These are phyloP conservation scores for Thaumetopoea pityocampa DNA, from an alignment of 1,140 invertebrate genomes.

Conservation along the genomic window DNA sequence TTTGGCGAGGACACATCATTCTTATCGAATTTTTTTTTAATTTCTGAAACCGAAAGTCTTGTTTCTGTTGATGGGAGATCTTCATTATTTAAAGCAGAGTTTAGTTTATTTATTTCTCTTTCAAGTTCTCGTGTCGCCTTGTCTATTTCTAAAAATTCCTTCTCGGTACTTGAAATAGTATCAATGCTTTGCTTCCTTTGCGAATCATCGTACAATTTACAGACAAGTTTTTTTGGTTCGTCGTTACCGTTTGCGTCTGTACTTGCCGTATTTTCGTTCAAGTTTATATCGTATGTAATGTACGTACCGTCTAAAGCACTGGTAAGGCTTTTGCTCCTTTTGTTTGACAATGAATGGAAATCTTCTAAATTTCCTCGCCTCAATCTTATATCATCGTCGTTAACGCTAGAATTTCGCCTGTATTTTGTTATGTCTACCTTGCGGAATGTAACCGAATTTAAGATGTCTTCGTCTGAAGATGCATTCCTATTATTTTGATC, in stretches of 20 bases:
- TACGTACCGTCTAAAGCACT: slow-evolving; percentile 47
- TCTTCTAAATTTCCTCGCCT: slow-evolving; percentile 65
- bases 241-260: slow-evolving; percentile 54
- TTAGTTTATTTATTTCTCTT: slow-evolving; percentile 65
- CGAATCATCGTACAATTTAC: slow-evolving; percentile 53
- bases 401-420: slow-evolving; percentile 66
- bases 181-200: slow-evolving; percentile 56
- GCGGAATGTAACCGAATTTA: slow-evolving; percentile 42
- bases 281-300: slow-evolving; percentile 52
- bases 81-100: slow-evolving; percentile 56
- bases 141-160: slow-evolving; percentile 71
- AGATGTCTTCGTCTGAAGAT: slow-evolving; percentile 48
- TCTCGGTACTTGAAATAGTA: slow-evolving; percentile 63
- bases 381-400: slow-evolving; percentile 61
- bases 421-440: slow-evolving; percentile 63
- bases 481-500: slow-evolving; percentile 18
- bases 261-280: slow-evolving; percentile 41
- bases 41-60: slow-evolving; percentile 57
- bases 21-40: slow-evolving; percentile 62
- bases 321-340: slow-evolving; percentile 63
- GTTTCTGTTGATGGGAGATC: slow-evolving; percentile 35
- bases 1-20: slow-evolving; percentile 56
- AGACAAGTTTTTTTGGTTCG: slow-evolving; percentile 57
- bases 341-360: slow-evolving; percentile 49
- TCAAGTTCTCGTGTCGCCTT: slow-evolving; percentile 63